Conservation (phyloP, 2,797 vertebrate genomes). For the Glyptemys insculpta region DNA sequence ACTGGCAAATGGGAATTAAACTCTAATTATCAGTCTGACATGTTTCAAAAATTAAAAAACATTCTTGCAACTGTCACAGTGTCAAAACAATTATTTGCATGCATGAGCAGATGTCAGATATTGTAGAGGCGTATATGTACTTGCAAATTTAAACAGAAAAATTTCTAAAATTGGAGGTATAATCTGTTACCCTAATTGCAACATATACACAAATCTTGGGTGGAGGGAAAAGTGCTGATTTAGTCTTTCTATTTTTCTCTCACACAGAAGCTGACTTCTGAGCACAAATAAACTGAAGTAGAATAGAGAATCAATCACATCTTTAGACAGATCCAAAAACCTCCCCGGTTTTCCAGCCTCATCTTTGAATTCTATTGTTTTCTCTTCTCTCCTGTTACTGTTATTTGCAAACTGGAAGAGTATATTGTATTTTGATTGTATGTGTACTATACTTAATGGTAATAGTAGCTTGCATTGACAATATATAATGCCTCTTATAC, state of each 20-base stretch:
- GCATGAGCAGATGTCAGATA: slow-evolving; percentile 64
- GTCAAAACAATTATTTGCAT: slow-evolving; percentile 77
- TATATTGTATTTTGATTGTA: not conserved
- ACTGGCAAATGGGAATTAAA: slow-evolving; percentile 63
- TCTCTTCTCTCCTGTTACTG: not conserved
- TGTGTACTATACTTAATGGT: not conserved
- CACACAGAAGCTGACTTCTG: slow-evolving; percentile 7
- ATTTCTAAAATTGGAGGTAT: slow-evolving; percentile 57
- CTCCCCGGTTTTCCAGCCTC: not conserved
- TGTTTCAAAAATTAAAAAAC: slow-evolving; percentile 52
- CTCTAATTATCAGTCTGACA: slow-evolving; percentile 60
- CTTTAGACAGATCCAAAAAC: not conserved
- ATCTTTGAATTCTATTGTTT: not conserved
- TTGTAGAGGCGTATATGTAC: slow-evolving; percentile 22
- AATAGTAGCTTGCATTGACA: not conserved
- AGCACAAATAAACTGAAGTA: slow-evolving; percentile 1
- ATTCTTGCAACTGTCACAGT: slow-evolving; percentile 51
- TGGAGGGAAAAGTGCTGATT: slow-evolving; percentile 43
- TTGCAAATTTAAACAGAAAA: slow-evolving; percentile 64
- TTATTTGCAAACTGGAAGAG: not conserved
- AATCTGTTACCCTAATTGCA: slow-evolving; percentile 68
- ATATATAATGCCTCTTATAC: not conserved
- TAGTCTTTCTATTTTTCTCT: slow-evolving; percentile 17
- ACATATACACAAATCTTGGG: slow-evolving; percentile 7
- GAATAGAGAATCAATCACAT: not conserved